Base-by-base conservation (phyloP, 2,888 invertebrate genomes). In the Platycnemis pennipes region DNA sequence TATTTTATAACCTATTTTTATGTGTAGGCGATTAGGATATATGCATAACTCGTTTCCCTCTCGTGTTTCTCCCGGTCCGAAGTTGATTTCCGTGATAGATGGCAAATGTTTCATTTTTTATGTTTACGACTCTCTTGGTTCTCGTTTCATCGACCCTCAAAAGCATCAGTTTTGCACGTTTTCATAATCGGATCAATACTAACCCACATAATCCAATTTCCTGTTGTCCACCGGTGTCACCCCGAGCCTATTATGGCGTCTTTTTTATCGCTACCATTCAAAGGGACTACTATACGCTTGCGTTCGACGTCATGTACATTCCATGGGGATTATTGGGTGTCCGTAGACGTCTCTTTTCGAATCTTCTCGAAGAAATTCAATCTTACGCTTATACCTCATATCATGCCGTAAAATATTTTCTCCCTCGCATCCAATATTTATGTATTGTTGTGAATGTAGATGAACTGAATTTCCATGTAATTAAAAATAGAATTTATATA, bases 191-290 rank as follows among this genome's bases (percentile, higher is more conserved):
- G 63, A 42, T 91, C n/a, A 63, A 13, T 42, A 22, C 56, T 37
- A n/a, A 13, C 42, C 56, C 56, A 63, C 44, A 69, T 91, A 44
- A 91, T 63, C 44, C 44, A 91, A 44, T 91, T 69, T 44, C 8
- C 69, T 13, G 44, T 44, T 44, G 91, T 16, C 31, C 56, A 19
- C 5, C 22, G 56, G 42, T 44, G 44, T n/a, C n/a, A 1, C 42
- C 11, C 37, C 77, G 13, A 8, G 37, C 2, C 13, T 77, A 16
- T 77, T 77, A 77, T 31, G 77, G 77, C 31, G 22, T 77, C n/a
- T 77, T 77, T 77, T 77, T 77, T 37, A 31, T 77, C 37, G 0
- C 77, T 77, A 13, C 77, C 77, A 37, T 37, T 77, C 8, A n/a
- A 37, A 37, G 37, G 77, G 77, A 77, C 22, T n/a, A n/a, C n/a